phyloP scores from a whole-genome alignment of 2,113 vertebrate genomes.

The Melanostigma gelatinosum region DNA sequence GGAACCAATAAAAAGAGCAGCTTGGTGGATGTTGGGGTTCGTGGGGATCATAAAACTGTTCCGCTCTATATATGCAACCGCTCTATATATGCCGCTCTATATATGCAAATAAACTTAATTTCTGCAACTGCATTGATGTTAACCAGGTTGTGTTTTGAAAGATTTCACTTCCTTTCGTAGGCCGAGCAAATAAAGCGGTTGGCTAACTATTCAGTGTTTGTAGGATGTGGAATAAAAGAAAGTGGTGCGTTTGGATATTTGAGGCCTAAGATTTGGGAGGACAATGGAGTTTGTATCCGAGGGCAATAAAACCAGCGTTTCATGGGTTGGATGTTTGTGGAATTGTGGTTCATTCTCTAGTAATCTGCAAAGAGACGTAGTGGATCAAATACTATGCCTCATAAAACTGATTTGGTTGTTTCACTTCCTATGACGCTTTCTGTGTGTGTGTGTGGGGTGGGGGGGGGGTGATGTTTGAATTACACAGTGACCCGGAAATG shows the following conservation, averaged over 20 bases:
- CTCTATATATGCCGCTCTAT: too few relatives aligned
- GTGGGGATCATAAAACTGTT: too few relatives aligned
- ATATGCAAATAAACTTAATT: too few relatives aligned
- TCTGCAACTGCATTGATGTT: too few relatives aligned
- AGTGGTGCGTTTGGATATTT: too few relatives aligned
- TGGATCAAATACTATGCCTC: background rate
- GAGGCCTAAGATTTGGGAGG: background rate
- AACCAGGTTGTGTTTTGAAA: background rate
- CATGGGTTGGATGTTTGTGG: background rate
- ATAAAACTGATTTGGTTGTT: background rate
- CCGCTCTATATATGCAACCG: too few relatives aligned
- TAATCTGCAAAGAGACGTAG: background rate
- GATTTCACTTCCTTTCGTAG: background rate
- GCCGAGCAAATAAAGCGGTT: background rate
- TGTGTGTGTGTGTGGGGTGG: slow-evolving; percentile 9
- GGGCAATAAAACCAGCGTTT: background rate
- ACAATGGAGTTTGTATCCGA: background rate
- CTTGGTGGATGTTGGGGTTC: background rate
- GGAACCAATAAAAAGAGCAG: background rate
- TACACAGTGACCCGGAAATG: slow-evolving; percentile 15
- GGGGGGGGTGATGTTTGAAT: background rate
- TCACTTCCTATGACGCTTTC: background rate
- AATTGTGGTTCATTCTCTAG: background rate
- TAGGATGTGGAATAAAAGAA: too few relatives aligned
- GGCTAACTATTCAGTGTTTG: too few relatives aligned